These are phyloP conservation scores for Anthonomus grandis DNA, from an alignment of 1,140 invertebrate species.

Conservation along the genomic window DNA sequence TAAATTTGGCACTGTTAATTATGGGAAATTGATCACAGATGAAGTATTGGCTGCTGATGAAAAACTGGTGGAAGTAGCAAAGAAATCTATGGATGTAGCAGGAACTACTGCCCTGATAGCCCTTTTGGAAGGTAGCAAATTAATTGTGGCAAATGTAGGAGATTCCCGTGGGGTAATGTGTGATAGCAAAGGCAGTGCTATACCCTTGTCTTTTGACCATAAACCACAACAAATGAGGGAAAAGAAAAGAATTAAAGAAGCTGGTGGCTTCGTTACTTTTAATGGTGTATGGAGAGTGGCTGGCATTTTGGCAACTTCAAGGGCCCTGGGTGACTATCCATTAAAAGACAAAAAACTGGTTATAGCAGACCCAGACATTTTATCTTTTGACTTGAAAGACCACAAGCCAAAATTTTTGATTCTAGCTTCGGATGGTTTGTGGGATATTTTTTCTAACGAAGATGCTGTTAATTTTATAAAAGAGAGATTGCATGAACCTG, in stretches of 20 bases:
- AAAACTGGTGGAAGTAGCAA: constrained; percentile 73
- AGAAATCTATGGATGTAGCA: constrained; percentile 79
- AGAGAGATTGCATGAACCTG: constrained; percentile 76
- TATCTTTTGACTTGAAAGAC: constrained; percentile 85
- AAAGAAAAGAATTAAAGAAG: constrained; percentile 82
- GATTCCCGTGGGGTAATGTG: constrained; percentile 95
- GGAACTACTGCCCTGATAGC: constrained; percentile 93
- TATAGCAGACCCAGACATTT: constrained; percentile 92
- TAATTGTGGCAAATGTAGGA: constrained; percentile 94
- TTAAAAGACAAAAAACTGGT: constrained; percentile 91
- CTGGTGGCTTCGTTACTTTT: constrained; percentile 90
- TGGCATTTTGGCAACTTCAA: constrained; percentile 91
- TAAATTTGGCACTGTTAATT: constrained; percentile 71
- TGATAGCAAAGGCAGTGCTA: constrained; percentile 81
- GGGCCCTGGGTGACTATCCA: constrained; percentile 92
- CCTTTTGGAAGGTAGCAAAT: constrained; percentile 71
- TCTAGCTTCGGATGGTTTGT: constrained; percentile 91
- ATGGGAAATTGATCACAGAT: constrained; percentile 75
- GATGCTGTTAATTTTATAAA: constrained; percentile 87
- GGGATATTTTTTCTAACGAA: constrained; percentile 94
- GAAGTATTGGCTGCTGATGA: constrained; percentile 80
- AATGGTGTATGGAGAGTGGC: constrained; percentile 96
- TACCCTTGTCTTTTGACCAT: constrained; percentile 93
- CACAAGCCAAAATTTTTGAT: constrained; percentile 87
- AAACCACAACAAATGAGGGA: constrained; percentile 90